Evolutionary conservation across 2,888 invertebrate genomes (phyloP).

Genomic region (Mythimna loreyi): DNA sequence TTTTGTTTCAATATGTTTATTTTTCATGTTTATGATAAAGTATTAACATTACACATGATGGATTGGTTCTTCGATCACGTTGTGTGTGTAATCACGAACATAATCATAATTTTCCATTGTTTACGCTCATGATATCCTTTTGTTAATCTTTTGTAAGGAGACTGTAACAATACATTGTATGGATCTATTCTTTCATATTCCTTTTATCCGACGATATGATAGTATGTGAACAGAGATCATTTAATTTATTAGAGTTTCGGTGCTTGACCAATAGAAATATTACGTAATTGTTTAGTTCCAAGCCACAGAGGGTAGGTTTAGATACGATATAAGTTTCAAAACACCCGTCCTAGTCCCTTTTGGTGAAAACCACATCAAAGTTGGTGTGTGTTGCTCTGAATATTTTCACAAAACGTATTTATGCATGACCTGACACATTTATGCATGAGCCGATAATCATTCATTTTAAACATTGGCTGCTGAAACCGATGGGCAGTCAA

Average conservation of each 20-base stretch:
- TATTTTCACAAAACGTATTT: slow-evolving; percentile 25
- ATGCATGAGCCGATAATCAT: slow-evolving; percentile 38
- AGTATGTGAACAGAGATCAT: slow-evolving; percentile 35
- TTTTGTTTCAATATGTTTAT: slow-evolving; percentile 5
- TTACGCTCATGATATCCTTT: slow-evolving; percentile 62
- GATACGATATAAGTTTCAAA: slow-evolving; percentile 29
- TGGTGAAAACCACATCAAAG: slow-evolving; percentile 46
- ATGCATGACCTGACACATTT: slow-evolving; percentile 1
- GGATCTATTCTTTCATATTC: slow-evolving; percentile 53
- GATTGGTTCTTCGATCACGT: slow-evolving; percentile 39
- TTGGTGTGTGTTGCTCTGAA: background rate
- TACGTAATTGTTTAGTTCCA: background rate
- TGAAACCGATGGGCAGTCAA: slow-evolving; percentile 27
- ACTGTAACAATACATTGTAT: slow-evolving; percentile 61
- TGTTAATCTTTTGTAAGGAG: slow-evolving; percentile 62
- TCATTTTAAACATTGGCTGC: slow-evolving; percentile 22
- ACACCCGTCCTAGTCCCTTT: slow-evolving; percentile 2
- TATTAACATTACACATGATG: slow-evolving; percentile 30
- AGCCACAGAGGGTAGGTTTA: slow-evolving; percentile 3
- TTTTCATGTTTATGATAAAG: slow-evolving; percentile 10
- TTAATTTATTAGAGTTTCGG: slow-evolving; percentile 44
- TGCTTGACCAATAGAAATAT: slow-evolving; percentile 16
- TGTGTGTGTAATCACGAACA: slow-evolving; percentile 34
- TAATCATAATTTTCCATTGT: slow-evolving; percentile 61
- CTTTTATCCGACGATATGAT: slow-evolving; percentile 48